Evolutionary conservation across 2,888 invertebrate genomes (phyloP).

Genomic region (Galerucella pusilla): DNA sequence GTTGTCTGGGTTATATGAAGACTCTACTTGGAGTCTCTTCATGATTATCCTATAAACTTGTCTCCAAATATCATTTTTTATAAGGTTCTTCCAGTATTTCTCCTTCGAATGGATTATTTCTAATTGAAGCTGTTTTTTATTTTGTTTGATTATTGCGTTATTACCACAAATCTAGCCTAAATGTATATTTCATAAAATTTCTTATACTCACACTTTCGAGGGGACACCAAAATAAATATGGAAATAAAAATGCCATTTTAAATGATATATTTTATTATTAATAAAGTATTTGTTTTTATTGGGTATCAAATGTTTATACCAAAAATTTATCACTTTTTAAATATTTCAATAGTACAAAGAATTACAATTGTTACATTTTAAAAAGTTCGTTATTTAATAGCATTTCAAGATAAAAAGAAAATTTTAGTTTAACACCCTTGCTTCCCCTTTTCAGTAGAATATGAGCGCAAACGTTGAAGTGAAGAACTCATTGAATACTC

Average conservation of each 20-base stretch:
- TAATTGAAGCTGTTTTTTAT: background rate
- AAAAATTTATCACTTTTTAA: slow-evolving; percentile 54
- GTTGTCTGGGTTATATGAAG: slow-evolving; percentile 1
- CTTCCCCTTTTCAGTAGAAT: background rate
- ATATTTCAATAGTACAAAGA: slow-evolving; percentile 47
- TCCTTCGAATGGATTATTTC: background rate
- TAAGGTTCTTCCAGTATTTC: slow-evolving; percentile 17
- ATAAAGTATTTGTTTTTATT: slow-evolving; percentile 51
- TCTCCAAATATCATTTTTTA: slow-evolving; percentile 26
- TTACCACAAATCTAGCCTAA: too few relatives aligned
- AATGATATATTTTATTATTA: slow-evolving; percentile 45
- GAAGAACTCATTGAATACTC: too few relatives aligned
- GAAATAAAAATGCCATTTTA: background rate
- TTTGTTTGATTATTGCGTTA: background rate
- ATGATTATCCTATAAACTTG: slow-evolving; percentile 24
- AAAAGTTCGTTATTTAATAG: slow-evolving; percentile 12
- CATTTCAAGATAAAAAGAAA: background rate
- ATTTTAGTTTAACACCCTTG: background rate
- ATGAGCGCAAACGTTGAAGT: background rate
- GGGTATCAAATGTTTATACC: slow-evolving; percentile 52
- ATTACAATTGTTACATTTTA: slow-evolving; percentile 37
- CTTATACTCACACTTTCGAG: too few relatives aligned
- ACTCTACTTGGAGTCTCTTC: background rate
- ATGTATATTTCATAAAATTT: too few relatives aligned
- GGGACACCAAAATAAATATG: too few relatives aligned